These are phyloP conservation scores for Solen grandis DNA, from an alignment of 1,140 invertebrate genomes.

Conservation along the genomic window DNA sequence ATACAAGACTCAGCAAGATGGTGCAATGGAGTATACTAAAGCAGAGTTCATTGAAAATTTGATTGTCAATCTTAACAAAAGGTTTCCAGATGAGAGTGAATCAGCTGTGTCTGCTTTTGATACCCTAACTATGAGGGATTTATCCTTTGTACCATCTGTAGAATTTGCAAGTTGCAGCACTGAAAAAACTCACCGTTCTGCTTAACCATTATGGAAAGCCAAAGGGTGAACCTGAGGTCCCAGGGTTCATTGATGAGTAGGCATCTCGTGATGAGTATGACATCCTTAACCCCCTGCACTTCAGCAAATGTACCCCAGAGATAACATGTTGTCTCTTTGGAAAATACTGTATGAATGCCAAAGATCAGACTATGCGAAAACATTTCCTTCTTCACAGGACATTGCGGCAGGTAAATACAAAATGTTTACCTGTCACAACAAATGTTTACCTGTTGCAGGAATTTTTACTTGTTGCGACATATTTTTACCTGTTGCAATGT, in stretches of 20 bases:
- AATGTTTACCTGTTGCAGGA: too few relatives aligned
- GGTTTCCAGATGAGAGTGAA: slow-evolving; percentile 17
- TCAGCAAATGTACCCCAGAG: slow-evolving; percentile 25
- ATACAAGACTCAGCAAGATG: slow-evolving; percentile 11
- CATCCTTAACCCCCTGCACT: slow-evolving; percentile 5
- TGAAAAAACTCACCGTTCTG: slow-evolving; percentile 1
- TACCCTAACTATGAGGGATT: background rate
- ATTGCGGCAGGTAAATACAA: too few relatives aligned
- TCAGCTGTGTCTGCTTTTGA: slow-evolving; percentile 23
- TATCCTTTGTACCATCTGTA: background rate
- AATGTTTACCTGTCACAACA: too few relatives aligned
- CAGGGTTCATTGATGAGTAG: background rate
- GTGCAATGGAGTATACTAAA: background rate
- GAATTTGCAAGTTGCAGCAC: background rate
- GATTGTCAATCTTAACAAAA: slow-evolving; percentile 18
- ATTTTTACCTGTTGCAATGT: too few relatives aligned
- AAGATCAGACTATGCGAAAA: too few relatives aligned
- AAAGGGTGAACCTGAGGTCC: slow-evolving; percentile 10
- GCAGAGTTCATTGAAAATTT: slow-evolving; percentile 16
- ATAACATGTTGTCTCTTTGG: slow-evolving; percentile 2
- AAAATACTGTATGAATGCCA: slow-evolving; percentile 28
- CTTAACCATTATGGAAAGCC: background rate
- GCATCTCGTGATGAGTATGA: background rate
- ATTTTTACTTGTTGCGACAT: too few relatives aligned
- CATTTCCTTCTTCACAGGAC: too few relatives aligned